phyloP scores from a whole-genome alignment of 2,113 vertebrate species.

The Erpornis zantholeuca region DNA sequence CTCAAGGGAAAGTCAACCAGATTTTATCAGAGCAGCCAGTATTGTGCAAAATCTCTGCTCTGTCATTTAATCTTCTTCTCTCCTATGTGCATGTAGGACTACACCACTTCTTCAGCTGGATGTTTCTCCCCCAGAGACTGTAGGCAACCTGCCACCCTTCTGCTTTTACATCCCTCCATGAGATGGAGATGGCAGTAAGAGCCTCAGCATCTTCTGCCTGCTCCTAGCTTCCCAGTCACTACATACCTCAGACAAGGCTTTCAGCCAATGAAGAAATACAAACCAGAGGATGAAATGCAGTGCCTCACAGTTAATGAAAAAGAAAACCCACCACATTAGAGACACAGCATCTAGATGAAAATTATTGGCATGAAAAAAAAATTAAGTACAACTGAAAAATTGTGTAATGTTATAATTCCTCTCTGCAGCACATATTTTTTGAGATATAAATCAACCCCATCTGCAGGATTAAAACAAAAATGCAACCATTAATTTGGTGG shows the following conservation, averaged over 20 bases:
- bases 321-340: not conserved
- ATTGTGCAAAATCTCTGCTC: not conserved
- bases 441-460: conserved; percentile 49
- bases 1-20: conserved; percentile 22
- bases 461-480: conserved; percentile 51
- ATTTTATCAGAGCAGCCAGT: conserved; percentile 43
- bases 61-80: conserved; percentile 20
- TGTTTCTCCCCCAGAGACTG: not conserved
- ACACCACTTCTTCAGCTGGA: not conserved
- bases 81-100: not conserved
- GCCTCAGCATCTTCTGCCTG: not conserved
- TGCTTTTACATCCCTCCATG: not conserved
- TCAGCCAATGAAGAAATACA: not conserved
- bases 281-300: not conserved
- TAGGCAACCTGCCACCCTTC: not conserved
- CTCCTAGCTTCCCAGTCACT: not conserved
- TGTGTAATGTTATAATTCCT: not conserved
- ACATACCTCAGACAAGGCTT: not conserved
- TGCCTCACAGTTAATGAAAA: not conserved
- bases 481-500: conserved; percentile 32
- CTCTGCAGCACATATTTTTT: not conserved
- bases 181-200: not conserved
- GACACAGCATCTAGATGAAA: conserved; percentile 3
- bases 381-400: conserved; percentile 8
- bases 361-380: not conserved